phyloP scores from a whole-genome alignment of 2,113 vertebrate species.

The Microcebus jonahi region DNA sequence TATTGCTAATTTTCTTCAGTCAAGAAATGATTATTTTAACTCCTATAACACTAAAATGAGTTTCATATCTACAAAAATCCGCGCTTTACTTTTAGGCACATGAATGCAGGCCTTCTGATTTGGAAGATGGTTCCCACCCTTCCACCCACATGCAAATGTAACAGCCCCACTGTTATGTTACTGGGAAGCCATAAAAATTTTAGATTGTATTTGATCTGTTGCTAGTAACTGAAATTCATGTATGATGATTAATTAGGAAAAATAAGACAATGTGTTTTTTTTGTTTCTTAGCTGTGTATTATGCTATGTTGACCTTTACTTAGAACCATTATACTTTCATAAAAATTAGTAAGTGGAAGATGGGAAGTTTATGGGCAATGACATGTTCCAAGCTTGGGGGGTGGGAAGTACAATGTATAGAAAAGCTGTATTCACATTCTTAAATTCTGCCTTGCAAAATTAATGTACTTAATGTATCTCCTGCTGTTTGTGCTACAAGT shows the following conservation, averaged over 20 bases:
- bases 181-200: background rate
- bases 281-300: background rate
- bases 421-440: background rate
- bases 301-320: background rate
- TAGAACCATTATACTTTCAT: background rate
- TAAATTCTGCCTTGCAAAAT: background rate
- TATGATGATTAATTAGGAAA: background rate
- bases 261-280: background rate
- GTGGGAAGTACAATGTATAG: background rate
- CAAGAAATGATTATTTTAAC: background rate
- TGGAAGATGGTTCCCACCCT: background rate
- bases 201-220: background rate
- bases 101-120: background rate
- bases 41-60: background rate
- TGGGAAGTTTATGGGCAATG: background rate
- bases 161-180: background rate
- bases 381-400: background rate
- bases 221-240: background rate
- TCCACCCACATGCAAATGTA: background rate
- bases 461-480: background rate
- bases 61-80: background rate
- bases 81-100: background rate
- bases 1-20: background rate
- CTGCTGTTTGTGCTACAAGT: background rate
- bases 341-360: background rate